Conservation (phyloP, 2,888 invertebrate genomes). For the Podotricha telesiphe region DNA sequence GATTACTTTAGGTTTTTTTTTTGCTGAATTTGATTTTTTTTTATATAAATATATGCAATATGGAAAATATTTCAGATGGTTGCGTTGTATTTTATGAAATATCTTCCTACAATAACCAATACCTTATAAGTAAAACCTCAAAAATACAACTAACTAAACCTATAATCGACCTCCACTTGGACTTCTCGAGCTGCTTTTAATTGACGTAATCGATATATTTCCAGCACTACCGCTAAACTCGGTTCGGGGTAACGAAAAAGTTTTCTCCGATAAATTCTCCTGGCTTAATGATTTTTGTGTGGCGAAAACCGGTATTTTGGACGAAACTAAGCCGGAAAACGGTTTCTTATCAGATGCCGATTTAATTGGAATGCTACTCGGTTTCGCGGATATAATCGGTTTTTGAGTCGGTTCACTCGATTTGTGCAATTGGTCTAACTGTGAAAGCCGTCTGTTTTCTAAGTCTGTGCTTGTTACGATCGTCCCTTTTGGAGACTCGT, state of each 20-base stretch:
- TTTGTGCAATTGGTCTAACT: slow-evolving; percentile 76
- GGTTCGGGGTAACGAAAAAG: slow-evolving; percentile 70
- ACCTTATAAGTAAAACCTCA: slow-evolving; percentile 23
- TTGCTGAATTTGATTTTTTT: neutral
- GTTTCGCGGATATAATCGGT: slow-evolving; percentile 72
- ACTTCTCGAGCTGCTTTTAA: slow-evolving; percentile 84
- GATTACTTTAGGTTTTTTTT: neutral
- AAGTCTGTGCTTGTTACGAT: slow-evolving; percentile 81
- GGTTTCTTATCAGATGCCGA: slow-evolving; percentile 62
- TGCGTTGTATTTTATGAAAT: neutral
- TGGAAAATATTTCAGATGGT: neutral
- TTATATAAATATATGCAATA: neutral
- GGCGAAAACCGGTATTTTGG: slow-evolving; percentile 80
- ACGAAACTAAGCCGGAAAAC: slow-evolving; percentile 62
- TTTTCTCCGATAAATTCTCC: slow-evolving; percentile 74
- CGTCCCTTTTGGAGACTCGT: slow-evolving; percentile 83
- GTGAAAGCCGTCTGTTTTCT: slow-evolving; percentile 83
- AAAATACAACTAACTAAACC: slow-evolving; percentile 20
- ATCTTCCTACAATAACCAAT: slow-evolving; percentile 22
- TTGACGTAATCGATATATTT: slow-evolving; percentile 85
- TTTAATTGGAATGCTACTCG: slow-evolving; percentile 79
- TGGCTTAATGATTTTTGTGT: slow-evolving; percentile 79
- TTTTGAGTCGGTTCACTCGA: slow-evolving; percentile 60
- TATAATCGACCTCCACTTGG: slow-evolving; percentile 76
- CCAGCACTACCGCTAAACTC: slow-evolving; percentile 73